Conservation (phyloP, 1,140 invertebrate species). For the Brachionus paranguensis region DNA sequence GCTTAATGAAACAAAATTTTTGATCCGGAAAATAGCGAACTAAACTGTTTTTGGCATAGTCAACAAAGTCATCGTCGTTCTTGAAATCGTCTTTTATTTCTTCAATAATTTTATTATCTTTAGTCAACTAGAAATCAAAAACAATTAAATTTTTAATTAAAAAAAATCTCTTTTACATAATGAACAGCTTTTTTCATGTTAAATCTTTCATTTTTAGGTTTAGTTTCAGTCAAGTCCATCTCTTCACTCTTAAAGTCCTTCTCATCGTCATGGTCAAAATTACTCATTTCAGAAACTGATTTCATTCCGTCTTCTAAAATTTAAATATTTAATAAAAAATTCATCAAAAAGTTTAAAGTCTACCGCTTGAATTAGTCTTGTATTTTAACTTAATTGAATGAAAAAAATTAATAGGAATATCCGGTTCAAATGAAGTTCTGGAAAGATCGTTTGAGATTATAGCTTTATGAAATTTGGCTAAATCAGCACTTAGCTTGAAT, state of each 20-base stretch:
- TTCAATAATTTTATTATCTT: background rate
- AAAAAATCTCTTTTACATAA: background rate
- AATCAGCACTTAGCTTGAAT: background rate
- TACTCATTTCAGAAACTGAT: background rate
- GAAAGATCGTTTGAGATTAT: background rate
- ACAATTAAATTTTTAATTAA: background rate
- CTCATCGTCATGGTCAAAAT: background rate
- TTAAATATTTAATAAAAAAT: background rate
- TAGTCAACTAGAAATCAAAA: background rate
- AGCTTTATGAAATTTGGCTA: background rate
- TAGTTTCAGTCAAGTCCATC: background rate
- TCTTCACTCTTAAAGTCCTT: background rate
- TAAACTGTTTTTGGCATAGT: background rate
- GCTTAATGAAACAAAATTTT: background rate
- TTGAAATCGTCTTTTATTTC: background rate
- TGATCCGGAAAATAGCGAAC: background rate
- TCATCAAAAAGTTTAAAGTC: background rate
- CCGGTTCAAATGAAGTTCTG: background rate
- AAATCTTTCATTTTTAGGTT: background rate
- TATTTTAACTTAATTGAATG: background rate
- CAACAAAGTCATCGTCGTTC: background rate
- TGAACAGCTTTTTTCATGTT: background rate
- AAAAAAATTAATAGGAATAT: background rate
- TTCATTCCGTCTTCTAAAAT: background rate
- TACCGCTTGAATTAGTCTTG: background rate